Percentiles rank a stretch among this genome's conserved stretches.
phyloP scores from a whole-genome alignment of 2,888 invertebrate species.

The Gymnoscelis rufifasciata region DNA sequence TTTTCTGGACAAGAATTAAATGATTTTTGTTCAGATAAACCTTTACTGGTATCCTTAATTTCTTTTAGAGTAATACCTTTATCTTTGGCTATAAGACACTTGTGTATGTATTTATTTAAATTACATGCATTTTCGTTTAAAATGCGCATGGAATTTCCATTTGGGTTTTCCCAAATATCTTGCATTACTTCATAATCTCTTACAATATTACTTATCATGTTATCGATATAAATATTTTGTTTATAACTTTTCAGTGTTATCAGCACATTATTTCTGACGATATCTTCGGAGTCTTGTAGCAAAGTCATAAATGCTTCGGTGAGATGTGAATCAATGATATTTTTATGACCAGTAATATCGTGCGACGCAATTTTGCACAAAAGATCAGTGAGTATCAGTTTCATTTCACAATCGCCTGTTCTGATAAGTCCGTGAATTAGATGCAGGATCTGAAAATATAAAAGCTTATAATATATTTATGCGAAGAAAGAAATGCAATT shows the following conservation, averaged over 20 bases:
- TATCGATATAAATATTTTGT: conserved; percentile 32
- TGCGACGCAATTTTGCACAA: conserved; percentile 43
- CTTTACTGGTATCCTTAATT: neutral
- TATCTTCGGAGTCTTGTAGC: conserved; percentile 34
- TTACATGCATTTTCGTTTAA: conserved; percentile 4
- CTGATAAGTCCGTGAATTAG: conserved; percentile 41
- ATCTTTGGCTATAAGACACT: conserved; percentile 21
- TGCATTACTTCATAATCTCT: conserved; percentile 31
- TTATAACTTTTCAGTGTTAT: conserved; percentile 26
- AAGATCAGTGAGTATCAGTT: conserved; percentile 42
- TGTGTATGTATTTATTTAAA: conserved; percentile 21
- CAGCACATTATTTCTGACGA: conserved; percentile 38
- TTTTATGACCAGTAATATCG: conserved; percentile 35
- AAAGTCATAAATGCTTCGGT: conserved; percentile 36
- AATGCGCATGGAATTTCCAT: neutral
- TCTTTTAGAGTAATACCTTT: neutral
- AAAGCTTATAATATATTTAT: too few species aligned
- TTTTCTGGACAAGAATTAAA: conserved; percentile 11
- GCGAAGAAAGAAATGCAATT: too few species aligned
- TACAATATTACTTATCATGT: conserved; percentile 31
- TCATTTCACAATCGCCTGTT: conserved; percentile 46
- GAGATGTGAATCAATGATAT: conserved; percentile 30
- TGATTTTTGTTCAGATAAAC: neutral
- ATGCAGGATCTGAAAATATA: conserved; percentile 45
- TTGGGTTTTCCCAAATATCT: conserved; percentile 31